Evolutionary conservation across 2,888 invertebrate genomes (phyloP), one percentile per base, ranked within the genome.

Genomic region (Mycalesis mineus): DNA sequence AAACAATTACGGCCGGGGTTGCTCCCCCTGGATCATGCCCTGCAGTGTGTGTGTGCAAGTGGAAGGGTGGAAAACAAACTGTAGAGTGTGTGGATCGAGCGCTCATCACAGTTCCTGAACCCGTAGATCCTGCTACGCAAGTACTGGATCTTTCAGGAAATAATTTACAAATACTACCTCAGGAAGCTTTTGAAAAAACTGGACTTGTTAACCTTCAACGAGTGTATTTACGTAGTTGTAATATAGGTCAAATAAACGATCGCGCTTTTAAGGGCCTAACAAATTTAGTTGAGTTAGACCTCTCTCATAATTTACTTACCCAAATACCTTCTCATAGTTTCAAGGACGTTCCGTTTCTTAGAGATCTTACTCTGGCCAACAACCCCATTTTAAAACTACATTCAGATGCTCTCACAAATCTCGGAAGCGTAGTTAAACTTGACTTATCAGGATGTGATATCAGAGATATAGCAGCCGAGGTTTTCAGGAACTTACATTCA

Each of bases 61-160:
- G 97, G 97, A 97, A 97, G 86, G 94, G 95, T 72, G 97, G 97
- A 68, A 97, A 97, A 83, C 95, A 96, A 80, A 96, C 97, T 51
- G 97, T 97, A 61, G 96, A 97, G 87, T 97, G 97, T 84, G 93
- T 94, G 75, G 94, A 96, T 81, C 93, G 95, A 60, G 93, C 93
- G 60, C 91, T 97, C 66, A 95, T 95, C 73, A 93, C 94, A 56
- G 94, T 97, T 67, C 97, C 97, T 47, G 94, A 95, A 71, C 94
- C 94, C 73, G 94, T 97, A 66, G 96, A 97, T 82, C 93, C 95
- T 41, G 96, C 94, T 69, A 97, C 97, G 36, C 97, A 97, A 90
- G 97, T 97, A 71, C 90, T 97, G 76, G 96, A 97, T 86, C 92
- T 96, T 79, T 96, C 96, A 65, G 95, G 94, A 65, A 97, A 97